Base-by-base conservation (phyloP, 2,888 invertebrate species). In the Odontocerum albicorne region DNA sequence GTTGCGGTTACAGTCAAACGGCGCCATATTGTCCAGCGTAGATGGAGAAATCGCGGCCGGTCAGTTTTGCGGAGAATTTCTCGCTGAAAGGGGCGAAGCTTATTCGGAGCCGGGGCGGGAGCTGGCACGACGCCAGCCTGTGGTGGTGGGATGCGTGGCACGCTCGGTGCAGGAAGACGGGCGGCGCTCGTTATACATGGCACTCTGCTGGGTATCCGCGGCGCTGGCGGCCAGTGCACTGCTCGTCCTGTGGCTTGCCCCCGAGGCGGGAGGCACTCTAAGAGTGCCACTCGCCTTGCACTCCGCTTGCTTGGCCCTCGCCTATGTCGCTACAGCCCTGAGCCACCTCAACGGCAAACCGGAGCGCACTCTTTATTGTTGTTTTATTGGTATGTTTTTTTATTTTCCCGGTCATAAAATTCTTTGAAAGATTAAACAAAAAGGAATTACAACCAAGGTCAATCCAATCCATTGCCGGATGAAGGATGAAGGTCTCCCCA, bases 1-100 rank as follows among this genome's bases (percentile, higher is more conserved):
- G 10, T 20, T 1, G 10, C 1, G 20, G 20, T 2, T 42, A 4
- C 20, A n/a, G n/a, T 8, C 10, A 4, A 21, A 42, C 13, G 42
- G 42, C 6, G 6, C 3, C 20, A 20, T 42, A 1, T n/a, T 17
- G 20, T 42, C 42, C 8, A n/a, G 21, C 10, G 19, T 10, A 19
- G 42, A 42, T 19, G 42, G 42, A 12, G 20, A 17, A 19, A 20
- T 42, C 12, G 19, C 19, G 1, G 6, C 42, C 20, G 42, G 20
- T 1, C 17, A 42, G 8, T 20, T 20, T 12, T 42, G 42, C 20
- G 42, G 42, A n/a, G 42, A 42, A 7, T 42, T 17, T 20, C 10
- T 33, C 13, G 10, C 13, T 3, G 10, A 33, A 12, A n/a, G 3
- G n/a, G n/a, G n/a, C n/a, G n/a, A n/a, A n/a, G n/a, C n/a, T n/a